Evolutionary conservation across 1,140 invertebrate genomes (phyloP), one percentile per base, ranked within the genome.

Genomic region (Conus betulinus): DNA sequence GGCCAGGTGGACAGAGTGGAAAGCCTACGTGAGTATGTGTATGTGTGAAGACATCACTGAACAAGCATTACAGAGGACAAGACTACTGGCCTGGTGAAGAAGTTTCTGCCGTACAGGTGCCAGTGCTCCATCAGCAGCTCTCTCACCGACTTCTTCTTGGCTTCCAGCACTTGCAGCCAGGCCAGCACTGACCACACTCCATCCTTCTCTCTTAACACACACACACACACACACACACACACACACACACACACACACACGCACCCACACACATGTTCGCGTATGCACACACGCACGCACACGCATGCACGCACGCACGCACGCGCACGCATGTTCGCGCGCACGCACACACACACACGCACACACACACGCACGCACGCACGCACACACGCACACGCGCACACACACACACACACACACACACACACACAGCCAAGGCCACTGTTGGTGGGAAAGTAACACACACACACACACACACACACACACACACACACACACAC

Each of bases 151-250:
- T 94, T 90, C 53, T 93, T 93, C 52, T 89, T 92, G 76, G 91
- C 84, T 6, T 97, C 96, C 87, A 99, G 96, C 55, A 99, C 96
- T 17, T 97, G 98, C 0, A 99, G 96, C 98, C 99, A 99, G 8
- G 99, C 98, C 8, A 99, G 96, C 60, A 97, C 97, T 0, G 99
- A 99, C 99, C 99, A 99, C 89, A 99, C 97, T 39, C 99, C 99
- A 96, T 99, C 99, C 96, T 99, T 99, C 95, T 99, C 99, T 76
- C 99, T 39, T 60, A 15, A 60, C 57, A 60, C 57, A 60, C 57
- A 60, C 57, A 8, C 57, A 15, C 15, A 60, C 57, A 60, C 8
- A 60, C 57, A 8, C 15, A 8, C 15, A 8, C 57, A 15, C 57
- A 8, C 15, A 8, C 15, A 8, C 57, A 60, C 67, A 71, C 67